Percentiles rank a stretch among this genome's conserved stretches.
phyloP scores from a whole-genome alignment of 2,797 vertebrate genomes.

The Pipistrellus pygmaeus region DNA sequence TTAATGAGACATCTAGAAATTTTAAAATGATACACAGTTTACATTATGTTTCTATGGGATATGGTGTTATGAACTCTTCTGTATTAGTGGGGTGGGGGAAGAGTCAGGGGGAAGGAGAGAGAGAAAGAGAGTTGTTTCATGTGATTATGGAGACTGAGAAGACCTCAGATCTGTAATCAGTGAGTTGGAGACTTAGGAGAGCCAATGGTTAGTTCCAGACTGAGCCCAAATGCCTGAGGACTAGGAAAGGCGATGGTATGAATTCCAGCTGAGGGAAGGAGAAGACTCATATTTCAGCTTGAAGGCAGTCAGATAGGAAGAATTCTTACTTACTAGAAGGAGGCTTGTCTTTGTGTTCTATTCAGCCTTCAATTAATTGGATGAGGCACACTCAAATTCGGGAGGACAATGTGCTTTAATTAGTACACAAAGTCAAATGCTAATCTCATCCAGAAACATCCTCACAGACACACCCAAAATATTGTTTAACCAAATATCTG shows the following conservation, averaged over 20 bases:
- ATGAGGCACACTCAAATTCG: neutral
- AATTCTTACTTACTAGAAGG: neutral
- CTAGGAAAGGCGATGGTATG: neutral
- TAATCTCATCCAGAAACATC: neutral
- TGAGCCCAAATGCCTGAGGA: neutral
- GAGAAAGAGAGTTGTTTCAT: neutral
- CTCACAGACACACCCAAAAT: neutral
- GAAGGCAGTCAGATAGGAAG: neutral
- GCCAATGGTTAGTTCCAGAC: neutral
- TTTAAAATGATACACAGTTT: neutral
- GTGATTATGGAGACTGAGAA: neutral
- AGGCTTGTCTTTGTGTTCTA: neutral
- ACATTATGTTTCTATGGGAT: neutral
- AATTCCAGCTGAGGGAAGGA: neutral
- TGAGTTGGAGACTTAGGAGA: neutral
- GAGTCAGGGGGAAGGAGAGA: too few species aligned
- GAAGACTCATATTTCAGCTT: neutral
- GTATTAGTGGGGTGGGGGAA: neutral
- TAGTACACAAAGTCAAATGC: neutral
- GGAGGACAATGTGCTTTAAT: neutral
- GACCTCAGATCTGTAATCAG: neutral
- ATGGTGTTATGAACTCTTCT: neutral
- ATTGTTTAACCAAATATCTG: neutral
- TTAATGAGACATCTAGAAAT: neutral
- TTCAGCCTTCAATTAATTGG: neutral